Percentiles rank a stretch among this genome's conserved stretches.
Conservation (phyloP, 1,140 invertebrate genomes). For the Dolichoris vasculosae region DNA sequence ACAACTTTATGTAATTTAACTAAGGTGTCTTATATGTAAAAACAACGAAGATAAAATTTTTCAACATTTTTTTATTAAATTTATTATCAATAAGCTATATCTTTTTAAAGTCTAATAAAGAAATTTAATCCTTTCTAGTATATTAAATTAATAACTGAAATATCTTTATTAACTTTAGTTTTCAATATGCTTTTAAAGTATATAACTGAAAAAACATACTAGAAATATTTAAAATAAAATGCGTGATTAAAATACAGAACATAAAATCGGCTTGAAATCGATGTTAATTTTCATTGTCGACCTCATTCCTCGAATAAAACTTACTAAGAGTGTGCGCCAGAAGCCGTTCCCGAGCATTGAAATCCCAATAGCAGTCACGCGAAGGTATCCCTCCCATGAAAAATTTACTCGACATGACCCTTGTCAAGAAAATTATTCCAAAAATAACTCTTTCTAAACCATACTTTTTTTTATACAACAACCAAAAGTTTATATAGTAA, state of each 20-base stretch:
- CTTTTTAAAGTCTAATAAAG: too few relatives aligned
- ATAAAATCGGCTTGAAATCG: constrained; percentile 20
- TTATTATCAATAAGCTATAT: too few relatives aligned
- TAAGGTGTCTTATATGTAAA: too few relatives aligned
- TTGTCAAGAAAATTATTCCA: background rate
- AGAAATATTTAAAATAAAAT: background rate
- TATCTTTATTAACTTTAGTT: background rate
- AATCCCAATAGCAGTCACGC: constrained; percentile 38
- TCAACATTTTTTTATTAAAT: too few relatives aligned
- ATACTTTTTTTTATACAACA: background rate
- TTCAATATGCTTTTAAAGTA: background rate
- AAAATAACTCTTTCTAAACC: background rate
- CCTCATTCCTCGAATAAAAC: constrained; percentile 4
- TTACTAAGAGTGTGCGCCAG: constrained; percentile 14
- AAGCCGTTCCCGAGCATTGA: constrained; percentile 41
- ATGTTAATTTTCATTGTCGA: background rate
- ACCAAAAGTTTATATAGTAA: background rate
- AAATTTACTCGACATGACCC: background rate
- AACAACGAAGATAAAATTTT: too few relatives aligned
- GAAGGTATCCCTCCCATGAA: background rate
- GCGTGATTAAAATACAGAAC: background rate
- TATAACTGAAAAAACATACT: background rate
- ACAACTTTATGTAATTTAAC: too few relatives aligned
- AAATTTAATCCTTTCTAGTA: too few relatives aligned
- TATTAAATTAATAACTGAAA: too few relatives aligned